Conservation (phyloP, 2,888 invertebrate genomes). For the Sinopyrophorus schimmeli region DNA sequence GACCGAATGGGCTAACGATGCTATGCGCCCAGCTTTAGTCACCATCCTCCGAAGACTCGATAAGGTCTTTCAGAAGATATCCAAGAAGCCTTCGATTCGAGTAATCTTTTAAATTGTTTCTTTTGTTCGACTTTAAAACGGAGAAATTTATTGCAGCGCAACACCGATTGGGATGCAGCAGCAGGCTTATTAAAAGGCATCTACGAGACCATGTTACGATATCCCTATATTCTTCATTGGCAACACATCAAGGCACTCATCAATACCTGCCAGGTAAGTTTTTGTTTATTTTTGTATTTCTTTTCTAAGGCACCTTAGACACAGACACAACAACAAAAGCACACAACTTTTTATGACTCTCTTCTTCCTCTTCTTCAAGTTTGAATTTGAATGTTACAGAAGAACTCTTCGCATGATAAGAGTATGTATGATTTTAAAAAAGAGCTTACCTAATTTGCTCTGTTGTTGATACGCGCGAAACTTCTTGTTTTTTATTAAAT, state of each 20-base stretch:
- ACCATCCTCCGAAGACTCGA: constrained; percentile 91
- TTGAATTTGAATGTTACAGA: no score
- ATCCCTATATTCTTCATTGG: constrained; percentile 95
- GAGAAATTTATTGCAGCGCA: constrained; percentile 74
- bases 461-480: no score
- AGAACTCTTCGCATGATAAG: no score
- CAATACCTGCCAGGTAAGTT: constrained; percentile 78
- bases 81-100: constrained; percentile 91
- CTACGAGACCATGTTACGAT: constrained; percentile 89
- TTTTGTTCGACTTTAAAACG: no score
- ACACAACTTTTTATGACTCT: no score
- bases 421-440: no score
- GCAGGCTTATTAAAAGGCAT: constrained; percentile 91
- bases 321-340: neutral
- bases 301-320: no score
- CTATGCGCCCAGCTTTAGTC: constrained; percentile 87
- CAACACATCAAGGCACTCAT: constrained; percentile 90
- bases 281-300: no score
- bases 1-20: constrained; percentile 95
- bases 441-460: no score
- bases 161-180: constrained; percentile 97
- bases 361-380: no score
- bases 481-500: no score
- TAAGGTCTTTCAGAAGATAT: constrained; percentile 95
- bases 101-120: no score